Conservation (phyloP, 2,113 vertebrate species). For the Mellivora capensis region DNA sequence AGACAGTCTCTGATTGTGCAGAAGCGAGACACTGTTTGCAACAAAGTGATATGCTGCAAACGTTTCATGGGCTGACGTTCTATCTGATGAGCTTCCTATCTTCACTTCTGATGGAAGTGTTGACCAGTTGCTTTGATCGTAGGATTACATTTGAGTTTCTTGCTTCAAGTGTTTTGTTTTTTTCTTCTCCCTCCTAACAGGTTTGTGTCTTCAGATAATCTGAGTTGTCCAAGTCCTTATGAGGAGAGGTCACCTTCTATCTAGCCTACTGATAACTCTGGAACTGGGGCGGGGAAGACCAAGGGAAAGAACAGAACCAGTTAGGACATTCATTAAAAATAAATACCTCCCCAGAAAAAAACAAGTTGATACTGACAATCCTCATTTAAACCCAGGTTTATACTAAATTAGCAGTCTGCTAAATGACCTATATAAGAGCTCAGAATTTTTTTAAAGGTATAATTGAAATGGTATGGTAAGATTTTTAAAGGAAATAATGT, state of each 20-base stretch:
- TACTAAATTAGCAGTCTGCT: neutral
- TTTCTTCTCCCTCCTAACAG: conserved; percentile 85
- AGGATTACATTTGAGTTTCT: conserved; percentile 90
- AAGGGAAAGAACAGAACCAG: conserved; percentile 36
- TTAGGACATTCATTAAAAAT: conserved; percentile 22
- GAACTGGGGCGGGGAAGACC: conserved; percentile 80
- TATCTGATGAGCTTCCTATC: conserved; percentile 76
- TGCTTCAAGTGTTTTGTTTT: conserved; percentile 92
- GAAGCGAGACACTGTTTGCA: conserved; percentile 92
- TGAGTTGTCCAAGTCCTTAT: conserved; percentile 93
- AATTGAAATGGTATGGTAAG: neutral
- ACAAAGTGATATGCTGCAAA: conserved; percentile 89
- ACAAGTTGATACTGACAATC: neutral
- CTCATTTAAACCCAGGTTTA: neutral
- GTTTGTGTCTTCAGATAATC: conserved; percentile 90
- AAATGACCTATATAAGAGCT: neutral
- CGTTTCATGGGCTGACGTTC: conserved; percentile 85
- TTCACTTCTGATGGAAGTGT: conserved; percentile 87
- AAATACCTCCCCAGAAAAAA: neutral
- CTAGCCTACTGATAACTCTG: conserved; percentile 88
- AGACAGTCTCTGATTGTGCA: conserved; percentile 99
- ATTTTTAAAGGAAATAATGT: neutral
- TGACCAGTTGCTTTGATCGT: conserved; percentile 89
- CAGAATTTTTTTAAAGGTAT: neutral
- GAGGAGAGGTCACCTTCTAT: conserved; percentile 92